Evolutionary conservation across 2,888 invertebrate genomes (phyloP), one percentile per base, ranked within the genome.

Genomic region (Drosophila acutilabella): DNA sequence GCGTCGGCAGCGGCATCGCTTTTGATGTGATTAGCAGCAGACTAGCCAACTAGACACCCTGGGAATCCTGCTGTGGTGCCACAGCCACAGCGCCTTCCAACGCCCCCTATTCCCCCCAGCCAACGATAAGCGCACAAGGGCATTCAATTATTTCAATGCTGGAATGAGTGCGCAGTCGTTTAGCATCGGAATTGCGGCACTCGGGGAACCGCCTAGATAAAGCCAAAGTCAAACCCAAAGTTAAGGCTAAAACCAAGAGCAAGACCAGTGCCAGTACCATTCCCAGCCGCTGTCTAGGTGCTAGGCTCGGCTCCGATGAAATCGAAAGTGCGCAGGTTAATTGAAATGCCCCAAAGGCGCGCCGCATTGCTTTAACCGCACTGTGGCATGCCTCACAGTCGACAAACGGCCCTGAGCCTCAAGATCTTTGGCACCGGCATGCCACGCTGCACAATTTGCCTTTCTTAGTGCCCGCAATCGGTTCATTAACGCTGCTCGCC

Each of bases 281-380:
- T 52, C 20, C 53, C 56, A 56, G 38, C 42, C 41, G 13, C 36
- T 36, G 56, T 48, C 58, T 42, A 41, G 18, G 51, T 38, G 45
- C 14, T 23, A 57, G 56, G 45, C 61, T 56, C 40, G 65, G 58
- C 66, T 60, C 62, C 74, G 84, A 81, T 74, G 87, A 86, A 86
- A 86, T 81, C 80, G 85, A 86, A 86, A 86, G 85, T 86, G 85
- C 87, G 81, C 82, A 70, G 83, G 81, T 82, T 86, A 86, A 86
- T 86, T 86, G 85, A 86, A 86, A 87, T 87, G 80, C 82, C 85
- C 78, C 71, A 82, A 79, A 81, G 84, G 82, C 69, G 78, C 64
- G 81, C 77, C 71, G 72, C 64, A 51, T 45, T 47, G 40, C 38
- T 26, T 26, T 30, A 8, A 7, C 26, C 36, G 18, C 42, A 20